A percentile compares a stretch with the other conserved stretches of the same genome.
Conservation (phyloP, 2,113 vertebrate species). For the Syrmaticus mikado region DNA sequence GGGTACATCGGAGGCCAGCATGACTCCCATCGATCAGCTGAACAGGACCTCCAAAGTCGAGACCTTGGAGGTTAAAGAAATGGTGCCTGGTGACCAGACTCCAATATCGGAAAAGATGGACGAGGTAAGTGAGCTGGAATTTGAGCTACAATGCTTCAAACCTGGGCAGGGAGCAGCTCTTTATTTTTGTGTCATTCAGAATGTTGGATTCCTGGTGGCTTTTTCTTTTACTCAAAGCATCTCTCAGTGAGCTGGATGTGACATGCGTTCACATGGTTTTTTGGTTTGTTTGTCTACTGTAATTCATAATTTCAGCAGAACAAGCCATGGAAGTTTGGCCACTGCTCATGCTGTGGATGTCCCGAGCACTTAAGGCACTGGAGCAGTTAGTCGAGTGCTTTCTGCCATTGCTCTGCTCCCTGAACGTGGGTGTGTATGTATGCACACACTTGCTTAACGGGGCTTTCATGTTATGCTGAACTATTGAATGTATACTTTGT, state of each 20-base stretch:
- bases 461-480: conserved; percentile 14
- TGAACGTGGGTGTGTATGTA: neutral
- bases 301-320: conserved; percentile 33
- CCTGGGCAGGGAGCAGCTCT: neutral
- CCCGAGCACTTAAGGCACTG: conserved; percentile 16
- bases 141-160: neutral
- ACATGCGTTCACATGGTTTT: conserved; percentile 2
- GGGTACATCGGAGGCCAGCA: conserved; percentile 72
- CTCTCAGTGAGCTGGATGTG: conserved; percentile 25
- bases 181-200: neutral
- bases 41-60: conserved; percentile 76
- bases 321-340: conserved; percentile 26
- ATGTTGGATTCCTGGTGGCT: neutral
- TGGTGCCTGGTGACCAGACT: conserved; percentile 79
- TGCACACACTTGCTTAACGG: neutral
- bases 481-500: conserved; percentile 32
- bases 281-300: conserved; percentile 26
- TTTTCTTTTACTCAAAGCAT: neutral
- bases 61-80: conserved; percentile 81
- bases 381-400: conserved; percentile 30
- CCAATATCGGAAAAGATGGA: conserved; percentile 91
- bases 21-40: conserved; percentile 71
- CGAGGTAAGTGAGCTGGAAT: conserved; percentile 79
- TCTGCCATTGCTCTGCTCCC: conserved; percentile 34
- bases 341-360: neutral